These are phyloP conservation scores for Orchesellides sinensis DNA, from an alignment of 2,888 invertebrate genomes.

Conservation along the genomic window DNA sequence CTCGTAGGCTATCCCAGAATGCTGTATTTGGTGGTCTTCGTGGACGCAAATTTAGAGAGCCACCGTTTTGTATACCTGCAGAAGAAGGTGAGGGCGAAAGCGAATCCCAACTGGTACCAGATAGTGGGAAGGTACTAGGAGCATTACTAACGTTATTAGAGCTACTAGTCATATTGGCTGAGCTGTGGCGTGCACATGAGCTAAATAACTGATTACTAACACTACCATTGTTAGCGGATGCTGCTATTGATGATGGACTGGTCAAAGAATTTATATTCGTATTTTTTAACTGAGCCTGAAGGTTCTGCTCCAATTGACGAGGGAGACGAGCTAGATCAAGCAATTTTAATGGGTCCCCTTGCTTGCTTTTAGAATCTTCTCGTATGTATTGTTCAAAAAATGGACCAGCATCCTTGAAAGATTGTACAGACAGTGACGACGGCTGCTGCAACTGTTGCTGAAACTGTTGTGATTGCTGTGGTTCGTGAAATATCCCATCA, in stretches of 20 bases:
- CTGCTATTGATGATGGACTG: background rate
- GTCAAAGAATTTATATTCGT: background rate
- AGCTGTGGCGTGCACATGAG: background rate
- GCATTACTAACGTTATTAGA: background rate
- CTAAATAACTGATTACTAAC: background rate
- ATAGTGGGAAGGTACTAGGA: background rate
- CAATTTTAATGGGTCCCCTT: background rate
- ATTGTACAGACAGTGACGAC: background rate
- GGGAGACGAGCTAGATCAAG: background rate
- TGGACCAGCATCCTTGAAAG: background rate
- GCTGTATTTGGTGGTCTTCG: slow-evolving; percentile 16
- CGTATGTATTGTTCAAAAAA: slow-evolving; percentile 33
- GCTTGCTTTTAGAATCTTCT: slow-evolving; percentile 1
- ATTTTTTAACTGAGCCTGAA: background rate
- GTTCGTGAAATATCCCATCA: background rate
- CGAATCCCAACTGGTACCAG: no score
- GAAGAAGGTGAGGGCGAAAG: no score
- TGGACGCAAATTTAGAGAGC: background rate
- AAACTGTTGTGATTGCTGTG: background rate
- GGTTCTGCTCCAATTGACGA: no score
- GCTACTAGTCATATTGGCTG: background rate
- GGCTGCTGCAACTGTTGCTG: background rate
- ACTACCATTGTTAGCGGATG: background rate
- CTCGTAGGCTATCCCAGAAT: slow-evolving; percentile 27
- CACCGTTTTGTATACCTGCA: background rate